These are phyloP conservation scores for Haliclona indistincta DNA, from an alignment of 37 sponge, comb jelly and placozoan species.

Conservation along the genomic window DNA sequence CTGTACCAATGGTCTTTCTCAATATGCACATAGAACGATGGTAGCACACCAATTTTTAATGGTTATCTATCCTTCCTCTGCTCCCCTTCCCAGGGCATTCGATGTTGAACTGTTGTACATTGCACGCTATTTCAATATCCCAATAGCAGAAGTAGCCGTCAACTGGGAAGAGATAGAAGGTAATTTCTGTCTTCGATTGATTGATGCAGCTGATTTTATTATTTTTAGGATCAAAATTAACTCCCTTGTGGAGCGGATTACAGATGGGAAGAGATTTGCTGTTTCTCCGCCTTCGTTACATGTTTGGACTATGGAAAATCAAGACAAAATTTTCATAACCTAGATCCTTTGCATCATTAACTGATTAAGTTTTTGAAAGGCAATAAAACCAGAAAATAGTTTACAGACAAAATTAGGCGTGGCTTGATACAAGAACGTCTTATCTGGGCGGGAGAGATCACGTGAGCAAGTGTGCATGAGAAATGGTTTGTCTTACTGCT, in stretches of 20 bases:
- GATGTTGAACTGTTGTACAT: constrained; percentile 97
- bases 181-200: background rate
- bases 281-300: constrained; percentile 84
- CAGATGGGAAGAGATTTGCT: constrained; percentile 96
- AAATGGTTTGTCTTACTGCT: background rate
- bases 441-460: too few relatives aligned
- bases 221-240: constrained; percentile 85
- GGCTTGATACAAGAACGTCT: too few relatives aligned
- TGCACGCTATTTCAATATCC: constrained; percentile 82
- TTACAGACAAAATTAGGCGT: background rate
- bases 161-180: constrained; percentile 99
- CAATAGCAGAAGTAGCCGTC: constrained; percentile 92
- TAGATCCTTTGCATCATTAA: background rate
- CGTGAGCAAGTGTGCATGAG: background rate
- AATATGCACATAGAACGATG: constrained; percentile 91
- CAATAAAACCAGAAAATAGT: background rate
- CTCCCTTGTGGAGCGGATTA: constrained; percentile 91
- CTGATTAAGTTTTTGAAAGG: background rate
- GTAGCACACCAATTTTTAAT: constrained; percentile 27
- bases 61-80: background rate
- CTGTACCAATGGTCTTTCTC: constrained; percentile 70
- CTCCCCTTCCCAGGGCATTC: constrained; percentile 98
- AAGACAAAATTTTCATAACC: background rate
- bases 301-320: constrained; percentile 80
- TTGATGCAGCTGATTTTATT: too few relatives aligned